Evolutionary conservation across 1,140 invertebrate species (phyloP), one percentile per base, ranked within the genome.

Genomic region (Aplysia californica): DNA sequence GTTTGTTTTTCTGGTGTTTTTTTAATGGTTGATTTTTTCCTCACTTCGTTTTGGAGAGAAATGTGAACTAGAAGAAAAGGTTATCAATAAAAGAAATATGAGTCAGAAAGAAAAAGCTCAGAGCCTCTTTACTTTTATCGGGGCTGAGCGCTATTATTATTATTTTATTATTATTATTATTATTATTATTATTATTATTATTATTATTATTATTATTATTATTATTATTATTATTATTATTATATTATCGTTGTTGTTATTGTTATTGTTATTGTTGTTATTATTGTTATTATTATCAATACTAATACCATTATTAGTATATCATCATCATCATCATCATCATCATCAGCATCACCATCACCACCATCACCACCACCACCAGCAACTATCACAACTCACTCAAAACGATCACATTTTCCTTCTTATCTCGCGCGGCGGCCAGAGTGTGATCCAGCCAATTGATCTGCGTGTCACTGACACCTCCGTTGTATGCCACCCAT

Each of bases 401-500:
- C 35, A 79, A 75, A 56, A 84, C 66, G 35, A 84, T 79, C 20
- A 84, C 80, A 72, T 84, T 84, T 33, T 80, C 75, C 39, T 79
- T 61, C 31, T 74, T 80, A 74, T 78, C n/a, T 76, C 81, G 77
- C 20, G 85, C 82, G 26, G 82, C 74, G 39, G 44, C 20, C 0
- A 88, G 75, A 65, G 85, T 78, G 20, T 81, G 55, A 15, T 83
- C 71, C 31, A 89, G 64, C 89, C 88, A 89, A 15, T 79, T n/a
- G 6, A 89, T 33, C 81, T 90, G 88, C 50, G 80, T 41, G 33
- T 78, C 21, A 33, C 83, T 80, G 20, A 88, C 41, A 21, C 81
- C 87, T 26, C 88, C 89, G 83, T 89, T 89, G 68, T 81, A 87
- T 35, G 80, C 77, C 18, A 84, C 82, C 80, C 88, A 89, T 38